Evolutionary conservation across 2,113 vertebrate species (phyloP).

Genomic region (Oxygymnocypris stewartii): DNA sequence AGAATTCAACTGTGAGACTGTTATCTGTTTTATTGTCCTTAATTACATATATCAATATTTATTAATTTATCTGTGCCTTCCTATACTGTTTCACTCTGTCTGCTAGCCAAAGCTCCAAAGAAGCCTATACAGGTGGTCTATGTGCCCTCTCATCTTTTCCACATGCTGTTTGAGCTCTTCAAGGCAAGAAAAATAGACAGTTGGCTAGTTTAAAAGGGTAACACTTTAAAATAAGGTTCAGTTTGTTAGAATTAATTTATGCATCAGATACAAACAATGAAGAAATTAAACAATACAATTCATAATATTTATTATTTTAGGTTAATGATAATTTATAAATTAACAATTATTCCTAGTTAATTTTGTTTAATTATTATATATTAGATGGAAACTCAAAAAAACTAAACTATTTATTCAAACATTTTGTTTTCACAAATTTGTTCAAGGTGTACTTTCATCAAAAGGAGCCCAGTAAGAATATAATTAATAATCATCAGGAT

Average conservation of each 20-base stretch:
- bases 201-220: not conserved
- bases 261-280: not conserved
- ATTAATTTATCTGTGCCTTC: not conserved
- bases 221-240: not conserved
- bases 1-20: constrained; percentile 81
- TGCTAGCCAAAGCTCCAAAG: constrained; percentile 80
- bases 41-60: not conserved
- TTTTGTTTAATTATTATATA: not conserved
- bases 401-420: not conserved
- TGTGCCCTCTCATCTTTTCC: constrained; percentile 88
- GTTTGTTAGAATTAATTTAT: not conserved
- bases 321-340: not conserved
- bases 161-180: constrained; percentile 90
- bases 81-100: constrained; percentile 52
- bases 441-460: not conserved
- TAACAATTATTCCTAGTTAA: not conserved
- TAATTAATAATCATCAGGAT: not conserved
- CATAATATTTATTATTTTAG: not conserved
- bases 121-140: constrained; percentile 88
- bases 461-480: not conserved
- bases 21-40: not conserved
- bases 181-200: constrained; percentile 75
- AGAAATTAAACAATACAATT: not conserved
- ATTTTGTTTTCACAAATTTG: not conserved
- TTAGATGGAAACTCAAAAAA: not conserved